Conservation (phyloP, 2,113 vertebrate genomes). For the Fregetta grallaria region DNA sequence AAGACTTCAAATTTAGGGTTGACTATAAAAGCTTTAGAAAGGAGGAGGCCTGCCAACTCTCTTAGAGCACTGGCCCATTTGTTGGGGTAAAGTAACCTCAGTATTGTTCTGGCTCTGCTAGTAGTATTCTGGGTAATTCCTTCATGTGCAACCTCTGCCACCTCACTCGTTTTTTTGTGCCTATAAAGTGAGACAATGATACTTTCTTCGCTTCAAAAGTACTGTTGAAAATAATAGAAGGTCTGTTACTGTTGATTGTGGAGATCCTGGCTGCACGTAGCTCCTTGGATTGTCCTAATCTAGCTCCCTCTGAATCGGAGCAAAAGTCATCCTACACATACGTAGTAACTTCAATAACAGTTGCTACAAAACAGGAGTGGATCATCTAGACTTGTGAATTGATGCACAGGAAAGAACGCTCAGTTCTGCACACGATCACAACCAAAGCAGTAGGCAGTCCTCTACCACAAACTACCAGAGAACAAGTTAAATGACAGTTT, state of each 20-base stretch:
- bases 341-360: background rate
- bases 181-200: background rate
- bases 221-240: background rate
- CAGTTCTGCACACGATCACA: background rate
- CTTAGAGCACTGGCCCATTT: background rate
- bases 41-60: background rate
- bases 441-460: background rate
- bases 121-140: background rate
- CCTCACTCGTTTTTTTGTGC: background rate
- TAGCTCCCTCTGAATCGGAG: background rate
- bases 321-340: background rate
- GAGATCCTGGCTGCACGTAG: background rate
- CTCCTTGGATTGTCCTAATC: background rate
- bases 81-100: background rate
- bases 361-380: background rate
- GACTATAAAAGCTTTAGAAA: background rate
- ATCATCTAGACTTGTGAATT: background rate
- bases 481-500: background rate
- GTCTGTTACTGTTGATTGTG: background rate
- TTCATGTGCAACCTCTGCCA: background rate
- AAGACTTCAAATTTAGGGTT: background rate
- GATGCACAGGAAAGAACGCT: background rate
- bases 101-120: background rate
- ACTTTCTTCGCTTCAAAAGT: background rate
- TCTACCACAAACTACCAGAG: background rate